Conservation (phyloP, 2,113 vertebrate genomes). For the Psilopogon haemacephalus region DNA sequence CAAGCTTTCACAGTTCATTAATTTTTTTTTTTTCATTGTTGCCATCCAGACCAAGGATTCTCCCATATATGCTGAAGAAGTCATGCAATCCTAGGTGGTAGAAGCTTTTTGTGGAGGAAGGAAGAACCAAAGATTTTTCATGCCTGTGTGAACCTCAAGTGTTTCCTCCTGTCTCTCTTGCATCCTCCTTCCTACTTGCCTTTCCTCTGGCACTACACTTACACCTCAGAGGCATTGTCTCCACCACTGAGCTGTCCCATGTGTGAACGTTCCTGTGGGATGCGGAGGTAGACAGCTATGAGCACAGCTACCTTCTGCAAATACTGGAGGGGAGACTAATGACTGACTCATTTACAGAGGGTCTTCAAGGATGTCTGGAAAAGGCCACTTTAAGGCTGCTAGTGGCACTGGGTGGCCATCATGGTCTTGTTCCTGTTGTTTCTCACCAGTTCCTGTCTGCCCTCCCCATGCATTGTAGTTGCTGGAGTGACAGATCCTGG, state of each 20-base stretch:
- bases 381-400: not conserved
- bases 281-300: fast-evolving
- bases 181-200: not conserved
- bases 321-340: not conserved
- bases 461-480: not conserved
- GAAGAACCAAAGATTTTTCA: not conserved
- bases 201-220: not conserved
- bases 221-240: not conserved
- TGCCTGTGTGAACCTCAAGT: not conserved
- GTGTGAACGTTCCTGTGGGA: not conserved
- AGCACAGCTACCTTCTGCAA: not conserved
- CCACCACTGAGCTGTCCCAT: not conserved
- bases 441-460: not conserved
- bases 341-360: not conserved
- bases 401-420: not conserved
- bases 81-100: not conserved
- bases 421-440: not conserved
- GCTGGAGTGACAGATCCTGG: not conserved
- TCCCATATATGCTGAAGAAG: not conserved
- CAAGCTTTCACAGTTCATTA: not conserved
- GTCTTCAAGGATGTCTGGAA: not conserved
- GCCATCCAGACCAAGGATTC: not conserved
- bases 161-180: not conserved
- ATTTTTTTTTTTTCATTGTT: not conserved
- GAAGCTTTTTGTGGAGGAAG: not conserved